Conservation (phyloP, 2,113 vertebrate species). For the Thomomys bottae region DNA sequence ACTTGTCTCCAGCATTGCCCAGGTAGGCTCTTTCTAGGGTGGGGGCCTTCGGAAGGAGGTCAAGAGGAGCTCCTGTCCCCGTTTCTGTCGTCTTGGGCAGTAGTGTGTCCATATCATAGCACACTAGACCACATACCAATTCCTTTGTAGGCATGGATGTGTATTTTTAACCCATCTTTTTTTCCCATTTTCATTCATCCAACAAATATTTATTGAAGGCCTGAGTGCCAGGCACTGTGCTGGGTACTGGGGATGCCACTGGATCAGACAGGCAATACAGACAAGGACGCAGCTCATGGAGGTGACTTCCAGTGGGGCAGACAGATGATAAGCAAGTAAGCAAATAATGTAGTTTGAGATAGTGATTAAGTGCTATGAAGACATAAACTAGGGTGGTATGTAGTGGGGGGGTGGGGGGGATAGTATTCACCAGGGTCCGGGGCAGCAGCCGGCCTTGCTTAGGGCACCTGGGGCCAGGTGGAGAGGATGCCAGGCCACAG, state of each 20-base stretch:
- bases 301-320: slow-evolving; percentile 43
- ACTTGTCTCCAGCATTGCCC: slow-evolving; percentile 4
- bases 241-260: slow-evolving; percentile 35
- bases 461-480: not conserved
- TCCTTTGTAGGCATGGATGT: not conserved
- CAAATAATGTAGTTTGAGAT: slow-evolving; percentile 70
- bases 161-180: not conserved
- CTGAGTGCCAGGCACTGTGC: slow-evolving; percentile 46
- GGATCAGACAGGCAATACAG: slow-evolving; percentile 22
- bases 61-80: not conserved
- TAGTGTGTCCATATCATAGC: not conserved
- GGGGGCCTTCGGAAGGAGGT: not conserved
- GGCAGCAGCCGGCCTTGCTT: not conserved
- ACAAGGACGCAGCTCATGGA: slow-evolving; percentile 25
- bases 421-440: slow-evolving; percentile 59
- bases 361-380: slow-evolving; percentile 77
- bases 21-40: not conserved
- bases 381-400: slow-evolving; percentile 69
- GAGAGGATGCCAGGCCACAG: not conserved
- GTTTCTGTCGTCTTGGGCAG: slow-evolving; percentile 8
- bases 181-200: slow-evolving; percentile 26
- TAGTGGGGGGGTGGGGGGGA: slow-evolving; percentile 69
- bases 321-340: slow-evolving; percentile 42
- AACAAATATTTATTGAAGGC: slow-evolving; percentile 38
- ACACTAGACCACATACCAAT: not conserved